A percentile compares a stretch with the other conserved stretches of the same genome.
phyloP scores from a whole-genome alignment of 1,140 invertebrate species.

The Mylabris phalerata region DNA sequence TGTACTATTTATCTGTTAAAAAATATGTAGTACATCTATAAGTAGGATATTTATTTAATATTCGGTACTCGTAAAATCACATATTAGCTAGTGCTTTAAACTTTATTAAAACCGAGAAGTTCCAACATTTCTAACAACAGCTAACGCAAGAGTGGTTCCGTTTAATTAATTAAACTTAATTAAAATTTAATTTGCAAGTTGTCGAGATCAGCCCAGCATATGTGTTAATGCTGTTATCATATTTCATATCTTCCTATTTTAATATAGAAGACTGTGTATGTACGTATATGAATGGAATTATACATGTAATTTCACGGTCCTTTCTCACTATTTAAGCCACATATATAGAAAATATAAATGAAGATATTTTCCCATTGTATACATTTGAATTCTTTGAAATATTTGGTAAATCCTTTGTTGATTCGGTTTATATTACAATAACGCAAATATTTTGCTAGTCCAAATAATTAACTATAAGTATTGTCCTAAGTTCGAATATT shows the following conservation, averaged over 20 bases:
- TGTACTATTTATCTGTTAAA: background rate
- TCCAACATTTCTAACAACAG: conserved; percentile 20
- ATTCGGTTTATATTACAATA: too few relatives aligned
- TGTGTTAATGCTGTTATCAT: conserved; percentile 16
- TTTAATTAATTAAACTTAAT: conserved; percentile 28
- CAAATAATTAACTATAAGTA: too few relatives aligned
- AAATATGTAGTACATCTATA: background rate
- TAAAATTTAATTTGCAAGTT: conserved; percentile 27
- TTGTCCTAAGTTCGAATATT: too few relatives aligned
- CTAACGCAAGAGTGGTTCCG: conserved; percentile 18
- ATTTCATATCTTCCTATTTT: conserved; percentile 14
- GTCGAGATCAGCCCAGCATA: conserved; percentile 24
- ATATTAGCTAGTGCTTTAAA: conserved; percentile 6
- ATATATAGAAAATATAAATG: too few relatives aligned
- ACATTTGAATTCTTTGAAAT: too few relatives aligned
- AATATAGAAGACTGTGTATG: too few relatives aligned
- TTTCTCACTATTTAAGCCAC: background rate
- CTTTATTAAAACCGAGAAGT: conserved; percentile 20
- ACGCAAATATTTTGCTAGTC: too few relatives aligned
- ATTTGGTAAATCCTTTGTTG: too few relatives aligned
- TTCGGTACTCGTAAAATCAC: conserved; percentile 4
- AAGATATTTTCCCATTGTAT: too few relatives aligned
- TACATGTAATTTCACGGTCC: conserved; percentile 10
- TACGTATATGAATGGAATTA: too few relatives aligned
- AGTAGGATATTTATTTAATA: too few relatives aligned